Conservation (phyloP, 1,140 invertebrate genomes). For the Drosophila biarmipes region DNA sequence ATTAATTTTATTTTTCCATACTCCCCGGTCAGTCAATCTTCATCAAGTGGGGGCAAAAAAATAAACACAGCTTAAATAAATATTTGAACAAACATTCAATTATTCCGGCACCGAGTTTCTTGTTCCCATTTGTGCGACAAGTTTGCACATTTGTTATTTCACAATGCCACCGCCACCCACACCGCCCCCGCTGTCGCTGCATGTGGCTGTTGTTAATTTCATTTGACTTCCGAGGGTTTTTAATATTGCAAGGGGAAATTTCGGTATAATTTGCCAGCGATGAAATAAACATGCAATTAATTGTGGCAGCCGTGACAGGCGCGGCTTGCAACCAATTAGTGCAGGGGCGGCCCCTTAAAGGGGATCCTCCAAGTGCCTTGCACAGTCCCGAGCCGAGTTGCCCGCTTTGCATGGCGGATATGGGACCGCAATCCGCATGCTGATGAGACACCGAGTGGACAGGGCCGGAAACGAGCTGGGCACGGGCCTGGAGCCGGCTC, state of each 20-base stretch:
- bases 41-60: not conserved
- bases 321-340: constrained; percentile 38
- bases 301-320: constrained; percentile 53
- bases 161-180: not conserved
- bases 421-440: constrained; percentile 27
- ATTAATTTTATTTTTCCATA: not conserved
- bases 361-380: not conserved
- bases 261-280: constrained; percentile 10
- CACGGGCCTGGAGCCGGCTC: not conserved
- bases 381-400: not conserved
- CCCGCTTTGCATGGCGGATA: no score
- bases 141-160: constrained; percentile 60
- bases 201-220: constrained; percentile 41
- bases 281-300: constrained; percentile 72
- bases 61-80: not conserved
- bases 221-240: constrained; percentile 56
- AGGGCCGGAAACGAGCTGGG: not conserved
- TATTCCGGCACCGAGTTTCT: constrained; percentile 2
- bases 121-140: constrained; percentile 14
- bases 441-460: constrained; percentile 45
- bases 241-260: constrained; percentile 55
- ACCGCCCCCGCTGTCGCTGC: constrained; percentile 13
- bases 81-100: constrained; percentile 33
- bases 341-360: not conserved
- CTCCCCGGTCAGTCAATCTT: not conserved